phyloP scores from a whole-genome alignment of 2,797 vertebrate genomes.

The Anabacerthia variegaticeps region DNA sequence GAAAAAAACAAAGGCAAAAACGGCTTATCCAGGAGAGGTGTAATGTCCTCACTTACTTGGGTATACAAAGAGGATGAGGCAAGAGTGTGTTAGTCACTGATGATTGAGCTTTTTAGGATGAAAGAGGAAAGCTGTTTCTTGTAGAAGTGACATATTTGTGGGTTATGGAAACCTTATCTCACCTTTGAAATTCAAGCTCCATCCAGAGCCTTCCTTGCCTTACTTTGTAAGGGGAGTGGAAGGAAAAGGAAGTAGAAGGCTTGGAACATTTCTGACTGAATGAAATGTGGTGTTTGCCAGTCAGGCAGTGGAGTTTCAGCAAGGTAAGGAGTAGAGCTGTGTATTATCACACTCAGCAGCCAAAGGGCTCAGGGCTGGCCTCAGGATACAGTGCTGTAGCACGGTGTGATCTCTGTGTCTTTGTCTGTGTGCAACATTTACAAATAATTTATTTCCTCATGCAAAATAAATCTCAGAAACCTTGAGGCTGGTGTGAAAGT shows the following conservation, averaged over 20 bases:
- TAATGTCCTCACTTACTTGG: neutral
- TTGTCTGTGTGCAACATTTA: no score
- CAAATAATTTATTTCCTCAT: neutral
- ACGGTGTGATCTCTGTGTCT: neutral
- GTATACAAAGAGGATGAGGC: neutral
- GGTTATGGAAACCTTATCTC: neutral
- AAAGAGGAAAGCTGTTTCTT: neutral
- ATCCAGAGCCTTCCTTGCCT: rapidly evolving
- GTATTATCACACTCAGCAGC: neutral
- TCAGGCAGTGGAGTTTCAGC: rapidly evolving
- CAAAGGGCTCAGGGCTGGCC: neutral
- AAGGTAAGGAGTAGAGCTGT: neutral
- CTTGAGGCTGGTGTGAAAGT: neutral
- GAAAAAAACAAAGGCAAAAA: neutral
- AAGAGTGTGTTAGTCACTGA: neutral
- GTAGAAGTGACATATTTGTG: neutral
- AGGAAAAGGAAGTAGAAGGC: neutral
- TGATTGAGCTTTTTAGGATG: neutral
- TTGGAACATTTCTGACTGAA: neutral
- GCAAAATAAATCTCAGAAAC: neutral
- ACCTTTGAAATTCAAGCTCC: neutral
- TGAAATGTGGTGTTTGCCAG: neutral
- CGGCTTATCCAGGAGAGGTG: neutral
- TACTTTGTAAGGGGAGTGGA: neutral
- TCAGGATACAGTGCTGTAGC: neutral